phyloP scores from a whole-genome alignment of 37 sponge, comb jelly and placozoan genomes.

The Theonella swinhoei region DNA sequence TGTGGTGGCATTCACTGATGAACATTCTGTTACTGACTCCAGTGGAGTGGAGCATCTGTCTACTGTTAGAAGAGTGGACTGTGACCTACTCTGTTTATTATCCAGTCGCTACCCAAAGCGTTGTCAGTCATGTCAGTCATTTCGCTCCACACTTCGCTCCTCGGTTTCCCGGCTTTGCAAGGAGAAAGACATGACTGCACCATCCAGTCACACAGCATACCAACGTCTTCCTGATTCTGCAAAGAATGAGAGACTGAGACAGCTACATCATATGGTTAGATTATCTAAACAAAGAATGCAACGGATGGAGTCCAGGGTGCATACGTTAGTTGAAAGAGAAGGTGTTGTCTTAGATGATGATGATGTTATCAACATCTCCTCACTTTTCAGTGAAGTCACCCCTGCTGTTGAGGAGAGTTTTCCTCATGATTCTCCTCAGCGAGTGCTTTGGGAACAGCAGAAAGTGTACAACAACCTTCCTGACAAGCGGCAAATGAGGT shows the following conservation, averaged over 20 bases:
- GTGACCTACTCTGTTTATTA: neutral
- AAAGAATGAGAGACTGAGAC: constrained; percentile 7
- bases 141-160: constrained; percentile 10
- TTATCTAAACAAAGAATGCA: constrained; percentile 2
- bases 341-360: neutral
- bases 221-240: neutral
- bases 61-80: constrained; percentile 20
- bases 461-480: neutral
- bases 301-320: neutral
- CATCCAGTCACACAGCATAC: constrained; percentile 13
- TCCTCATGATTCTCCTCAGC: neutral
- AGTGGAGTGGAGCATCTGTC: neutral
- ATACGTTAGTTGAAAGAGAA: constrained; percentile 1
- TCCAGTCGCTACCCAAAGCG: constrained; percentile 7
- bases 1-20: constrained; percentile 1
- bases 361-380: neutral
- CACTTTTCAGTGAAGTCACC: neutral
- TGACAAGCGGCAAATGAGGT: constrained; percentile 32
- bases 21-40: neutral
- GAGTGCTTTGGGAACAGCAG: constrained; percentile 48
- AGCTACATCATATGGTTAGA: constrained; percentile 5
- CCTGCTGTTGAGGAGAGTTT: neutral
- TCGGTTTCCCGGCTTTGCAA: neutral
- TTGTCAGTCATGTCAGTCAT: constrained; percentile 5
- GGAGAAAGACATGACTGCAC: neutral